A percentile compares a stretch with the other conserved stretches of the same genome.
Evolutionary conservation across 2,113 vertebrate species (phyloP).

Genomic region (Dicrurus megarhynchus): DNA sequence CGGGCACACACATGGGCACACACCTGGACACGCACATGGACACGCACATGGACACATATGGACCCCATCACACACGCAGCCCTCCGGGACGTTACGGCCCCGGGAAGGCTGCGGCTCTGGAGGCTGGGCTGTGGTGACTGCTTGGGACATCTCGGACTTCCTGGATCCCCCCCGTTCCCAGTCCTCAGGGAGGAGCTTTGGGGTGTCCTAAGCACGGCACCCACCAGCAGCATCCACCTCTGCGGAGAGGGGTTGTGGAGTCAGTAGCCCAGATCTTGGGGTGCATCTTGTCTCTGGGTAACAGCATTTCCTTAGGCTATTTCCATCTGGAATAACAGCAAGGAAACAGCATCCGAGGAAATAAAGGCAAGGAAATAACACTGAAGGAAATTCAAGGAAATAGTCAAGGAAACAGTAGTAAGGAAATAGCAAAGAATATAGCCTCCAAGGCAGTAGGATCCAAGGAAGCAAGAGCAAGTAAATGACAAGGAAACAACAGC

Average conservation of each 20-base stretch:
- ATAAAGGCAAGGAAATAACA: background rate
- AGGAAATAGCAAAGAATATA: background rate
- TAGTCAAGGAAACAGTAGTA: background rate
- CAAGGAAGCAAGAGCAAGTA: background rate
- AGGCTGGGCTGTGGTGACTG: background rate
- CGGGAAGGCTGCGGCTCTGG: fast-evolving
- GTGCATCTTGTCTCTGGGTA: background rate
- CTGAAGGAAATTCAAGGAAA: background rate
- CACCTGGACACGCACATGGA: too few relatives aligned
- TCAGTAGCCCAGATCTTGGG: background rate
- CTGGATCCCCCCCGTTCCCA: background rate
- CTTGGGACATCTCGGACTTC: too few relatives aligned
- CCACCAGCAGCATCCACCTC: background rate
- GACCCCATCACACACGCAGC: fast-evolving
- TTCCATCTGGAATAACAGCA: background rate
- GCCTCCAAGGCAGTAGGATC: background rate
- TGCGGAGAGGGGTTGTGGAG: too few relatives aligned
- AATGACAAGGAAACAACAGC: background rate
- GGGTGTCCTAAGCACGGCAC: background rate
- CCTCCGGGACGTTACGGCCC: too few relatives aligned
- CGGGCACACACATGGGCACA: too few relatives aligned
- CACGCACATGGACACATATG: background rate
- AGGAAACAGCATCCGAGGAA: background rate
- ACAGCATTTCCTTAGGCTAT: background rate
- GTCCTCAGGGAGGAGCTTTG: background rate